phyloP scores from a whole-genome alignment of 1,140 invertebrate genomes.

The Drosophila nigromelanica region DNA sequence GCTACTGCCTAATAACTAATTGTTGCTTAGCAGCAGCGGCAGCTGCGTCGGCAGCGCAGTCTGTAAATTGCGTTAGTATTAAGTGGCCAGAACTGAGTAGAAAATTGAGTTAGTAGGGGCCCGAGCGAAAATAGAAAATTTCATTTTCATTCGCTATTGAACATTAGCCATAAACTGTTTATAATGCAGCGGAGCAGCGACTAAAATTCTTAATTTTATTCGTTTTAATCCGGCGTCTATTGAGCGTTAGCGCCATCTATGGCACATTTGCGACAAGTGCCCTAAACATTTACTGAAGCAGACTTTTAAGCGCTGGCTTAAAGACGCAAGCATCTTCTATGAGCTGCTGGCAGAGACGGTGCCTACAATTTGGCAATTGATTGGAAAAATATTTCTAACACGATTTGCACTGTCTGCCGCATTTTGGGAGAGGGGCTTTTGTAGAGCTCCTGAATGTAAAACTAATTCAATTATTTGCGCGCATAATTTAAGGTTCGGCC shows the following conservation, averaged over 20 bases:
- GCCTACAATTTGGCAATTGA: slow-evolving; percentile 67
- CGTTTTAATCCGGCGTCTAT: neutral
- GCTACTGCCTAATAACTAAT: slow-evolving; percentile 40
- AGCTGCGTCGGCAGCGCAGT: neutral
- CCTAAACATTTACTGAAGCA: slow-evolving; percentile 23
- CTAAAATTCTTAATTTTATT: slow-evolving; percentile 12
- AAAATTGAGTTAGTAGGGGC: slow-evolving; percentile 44
- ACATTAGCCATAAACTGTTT: slow-evolving; percentile 46
- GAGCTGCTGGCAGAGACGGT: neutral
- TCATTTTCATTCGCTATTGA: slow-evolving; percentile 25
- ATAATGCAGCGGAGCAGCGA: slow-evolving; percentile 17
- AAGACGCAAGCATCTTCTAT: slow-evolving; percentile 20
- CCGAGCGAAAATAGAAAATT: slow-evolving; percentile 39
- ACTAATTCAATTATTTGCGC: slow-evolving; percentile 81
- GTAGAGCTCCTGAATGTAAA: slow-evolving; percentile 27
- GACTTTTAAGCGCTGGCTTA: slow-evolving; percentile 38
- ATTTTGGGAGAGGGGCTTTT: too few relatives aligned
- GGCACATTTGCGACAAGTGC: slow-evolving; percentile 9
- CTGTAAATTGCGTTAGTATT: slow-evolving; percentile 51
- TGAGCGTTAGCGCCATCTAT: slow-evolving; percentile 14
- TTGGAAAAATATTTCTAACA: slow-evolving; percentile 78
- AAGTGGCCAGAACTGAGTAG: slow-evolving; percentile 45
- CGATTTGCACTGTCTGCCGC: slow-evolving; percentile 35
- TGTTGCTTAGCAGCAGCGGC: slow-evolving; percentile 32
- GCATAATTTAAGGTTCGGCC: slow-evolving; percentile 65